Evolutionary conservation across 2,797 vertebrate genomes (phyloP), one percentile per base, ranked within the genome.

Genomic region (Caiman crocodilus): DNA sequence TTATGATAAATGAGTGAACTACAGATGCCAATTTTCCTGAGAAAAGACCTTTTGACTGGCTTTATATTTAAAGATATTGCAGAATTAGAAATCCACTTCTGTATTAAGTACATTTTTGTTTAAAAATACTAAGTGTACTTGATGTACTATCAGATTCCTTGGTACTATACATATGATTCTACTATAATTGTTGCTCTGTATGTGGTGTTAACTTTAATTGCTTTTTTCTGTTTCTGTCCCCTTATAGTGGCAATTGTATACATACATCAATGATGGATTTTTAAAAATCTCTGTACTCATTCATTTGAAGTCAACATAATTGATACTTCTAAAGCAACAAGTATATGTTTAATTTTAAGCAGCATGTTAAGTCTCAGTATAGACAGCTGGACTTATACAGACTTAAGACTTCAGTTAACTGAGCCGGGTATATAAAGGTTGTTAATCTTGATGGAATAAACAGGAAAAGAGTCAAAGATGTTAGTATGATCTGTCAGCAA

Each of bases 31-130:
- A 26, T 88, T 94, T 88, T 63, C 76, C 10, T 60, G 81, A 17
- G 11, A 93, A 92, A 89, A 88, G 5, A 79, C 15, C 12, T 79
- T 85, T 93, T 82, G 42, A 94, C 91, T 84, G 9, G 89, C 87
- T 85, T 91, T 84, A 73, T 21, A 63, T 82, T 90, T 92, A 63
- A 50, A 67, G 79, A 90, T 32, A 42, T 79, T 87, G 73, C 90
- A 82, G 26, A 90, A 83, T 83, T 91, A 63, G 28, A 79, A 90
- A 79, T 35, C 32, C 92, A 63, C 17, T 5, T 79, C 35, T 92
- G 90, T 50, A 84, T 82, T 96, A 92, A 82, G n/a, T 20, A 35
- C 42, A 13, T 20, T 91, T 32, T 83, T 18, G 6, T n/a, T 81
- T 91, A 73, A 69, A 92, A 91, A 75, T 30, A 23, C 7, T 60